Evolutionary conservation across 2,888 invertebrate genomes (phyloP).

Genomic region (Euspilapteryx auroguttella): DNA sequence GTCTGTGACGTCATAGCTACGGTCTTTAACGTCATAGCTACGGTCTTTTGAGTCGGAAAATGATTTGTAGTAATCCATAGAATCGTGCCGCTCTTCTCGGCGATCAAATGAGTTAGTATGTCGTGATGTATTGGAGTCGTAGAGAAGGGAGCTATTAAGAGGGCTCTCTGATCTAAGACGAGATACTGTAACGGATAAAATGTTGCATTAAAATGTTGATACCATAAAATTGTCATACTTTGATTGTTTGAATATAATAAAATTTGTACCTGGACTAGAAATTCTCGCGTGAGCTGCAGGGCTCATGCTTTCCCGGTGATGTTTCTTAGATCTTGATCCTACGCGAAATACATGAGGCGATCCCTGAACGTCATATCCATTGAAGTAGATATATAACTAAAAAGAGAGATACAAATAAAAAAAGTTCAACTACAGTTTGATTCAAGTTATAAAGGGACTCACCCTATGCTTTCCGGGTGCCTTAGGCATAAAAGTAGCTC

Average conservation of each 20-base stretch:
- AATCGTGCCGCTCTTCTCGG: conserved; percentile 43
- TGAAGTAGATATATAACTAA: conserved; percentile 89
- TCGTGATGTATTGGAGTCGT: conserved; percentile 34
- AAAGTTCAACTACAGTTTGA: background rate
- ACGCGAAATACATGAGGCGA: conserved; percentile 88
- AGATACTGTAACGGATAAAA: conserved; percentile 33
- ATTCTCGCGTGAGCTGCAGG: conserved; percentile 55
- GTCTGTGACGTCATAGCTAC: conserved; percentile 21
- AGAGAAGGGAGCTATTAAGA: conserved; percentile 37
- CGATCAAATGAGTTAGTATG: conserved; percentile 40
- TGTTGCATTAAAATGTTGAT: too few relatives aligned
- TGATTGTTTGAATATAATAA: too few relatives aligned
- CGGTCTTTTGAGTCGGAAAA: conserved; percentile 40
- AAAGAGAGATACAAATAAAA: conserved; percentile 9
- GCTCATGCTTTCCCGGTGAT: conserved; percentile 36
- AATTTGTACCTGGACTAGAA: conserved; percentile 57
- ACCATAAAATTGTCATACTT: too few relatives aligned
- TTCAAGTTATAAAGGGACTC: conserved; percentile 10
- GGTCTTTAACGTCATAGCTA: conserved; percentile 21
- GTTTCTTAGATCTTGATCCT: conserved; percentile 67
- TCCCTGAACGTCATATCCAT: conserved; percentile 81
- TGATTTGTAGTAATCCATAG: conserved; percentile 47
- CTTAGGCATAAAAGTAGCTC: conserved; percentile 78
- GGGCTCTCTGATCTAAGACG: conserved; percentile 51
- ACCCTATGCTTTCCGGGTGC: conserved; percentile 79